Conservation (phyloP, 2,888 invertebrate genomes). For the Phanerotoma sp. region DNA sequence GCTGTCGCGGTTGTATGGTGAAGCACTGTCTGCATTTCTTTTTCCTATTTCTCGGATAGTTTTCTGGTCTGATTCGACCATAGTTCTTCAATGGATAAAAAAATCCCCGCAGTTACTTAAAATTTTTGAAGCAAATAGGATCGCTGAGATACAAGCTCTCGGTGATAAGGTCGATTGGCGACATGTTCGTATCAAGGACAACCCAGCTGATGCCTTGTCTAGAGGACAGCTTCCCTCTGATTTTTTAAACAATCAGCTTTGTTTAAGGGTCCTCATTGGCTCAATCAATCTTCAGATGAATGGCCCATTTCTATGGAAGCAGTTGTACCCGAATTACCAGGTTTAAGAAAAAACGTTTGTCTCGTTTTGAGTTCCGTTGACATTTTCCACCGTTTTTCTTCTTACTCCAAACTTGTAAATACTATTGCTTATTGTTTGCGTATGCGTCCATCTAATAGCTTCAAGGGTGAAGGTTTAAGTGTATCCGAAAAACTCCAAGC, state of each 20-base stretch:
- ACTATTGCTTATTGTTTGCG: constrained; percentile 18
- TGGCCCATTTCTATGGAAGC: constrained; percentile 12
- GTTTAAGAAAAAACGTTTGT: too few relatives aligned
- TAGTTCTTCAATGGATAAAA: constrained; percentile 35
- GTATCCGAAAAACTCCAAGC: background rate
- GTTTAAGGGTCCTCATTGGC: constrained; percentile 19
- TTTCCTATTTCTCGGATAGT: constrained; percentile 6
- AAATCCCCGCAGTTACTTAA: constrained; percentile 27
- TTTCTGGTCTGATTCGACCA: constrained; percentile 38
- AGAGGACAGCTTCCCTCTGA: constrained; percentile 16
- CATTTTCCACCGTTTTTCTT: constrained; percentile 17
- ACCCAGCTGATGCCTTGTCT: constrained; percentile 21
- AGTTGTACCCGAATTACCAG: constrained; percentile 5
- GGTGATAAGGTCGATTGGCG: constrained; percentile 24
- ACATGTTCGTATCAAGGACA: constrained; percentile 22
- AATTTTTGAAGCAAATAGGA: constrained; percentile 35
- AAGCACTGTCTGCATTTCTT: constrained; percentile 6
- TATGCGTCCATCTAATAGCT: background rate
- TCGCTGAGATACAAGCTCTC: constrained; percentile 33
- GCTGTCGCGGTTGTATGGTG: constrained; percentile 26
- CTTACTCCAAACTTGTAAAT: constrained; percentile 16
- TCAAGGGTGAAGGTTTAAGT: background rate
- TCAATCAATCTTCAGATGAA: constrained; percentile 3
- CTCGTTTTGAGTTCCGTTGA: background rate
- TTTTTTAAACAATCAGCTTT: constrained; percentile 9